Base-by-base conservation (phyloP, 2,888 invertebrate species). In the Pterostichus niger region DNA sequence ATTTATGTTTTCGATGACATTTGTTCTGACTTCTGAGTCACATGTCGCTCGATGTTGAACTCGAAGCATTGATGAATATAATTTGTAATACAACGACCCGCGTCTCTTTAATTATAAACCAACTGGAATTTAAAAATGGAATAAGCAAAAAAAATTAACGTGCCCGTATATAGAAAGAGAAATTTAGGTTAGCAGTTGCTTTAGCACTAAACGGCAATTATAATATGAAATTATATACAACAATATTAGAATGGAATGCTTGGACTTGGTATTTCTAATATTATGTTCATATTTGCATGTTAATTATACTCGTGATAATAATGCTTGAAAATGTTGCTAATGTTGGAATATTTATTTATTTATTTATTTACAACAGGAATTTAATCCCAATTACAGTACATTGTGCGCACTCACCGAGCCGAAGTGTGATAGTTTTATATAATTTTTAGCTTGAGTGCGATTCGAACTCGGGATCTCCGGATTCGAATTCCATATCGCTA, bases 41-140 rank as follows among this genome's bases (percentile, higher is more conserved):
- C 40, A 71, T 13, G 64, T 33, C 33, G 13, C 64, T 64, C 31
- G 59, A 31, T 24, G 33, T 35, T 10, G 35, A 64, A 10, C n/a
- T n/a, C 35, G 35, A 33, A 35, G 64, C 68, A 71, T 44, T 71
- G 68, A 71, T 71, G 68, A 71, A 71, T 71, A 71, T 71, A 71
- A 71, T 71, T 64, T 71, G 68, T 71, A 6, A 71, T 71, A 71
- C 68, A 71, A 71, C 46, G 68, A 71, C 68, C 68, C 68, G 44
- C 40, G 68, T 40, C 40, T 44, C 40, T 44, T 17, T 71, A 71
- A 71, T 71, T 24, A 71, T 17, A 56, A 13, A 44, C 10, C 44
- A 44, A 40, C 7, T 71, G 68, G 68, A 71, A 46, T 71, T 71
- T 71, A 15, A 71, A 71, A 71, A 24, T 71, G 68, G 40, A 44